A percentile compares a stretch with the other conserved stretches of the same genome.
Conservation (phyloP, 2,113 vertebrate genomes). For the Albula glossodonta region DNA sequence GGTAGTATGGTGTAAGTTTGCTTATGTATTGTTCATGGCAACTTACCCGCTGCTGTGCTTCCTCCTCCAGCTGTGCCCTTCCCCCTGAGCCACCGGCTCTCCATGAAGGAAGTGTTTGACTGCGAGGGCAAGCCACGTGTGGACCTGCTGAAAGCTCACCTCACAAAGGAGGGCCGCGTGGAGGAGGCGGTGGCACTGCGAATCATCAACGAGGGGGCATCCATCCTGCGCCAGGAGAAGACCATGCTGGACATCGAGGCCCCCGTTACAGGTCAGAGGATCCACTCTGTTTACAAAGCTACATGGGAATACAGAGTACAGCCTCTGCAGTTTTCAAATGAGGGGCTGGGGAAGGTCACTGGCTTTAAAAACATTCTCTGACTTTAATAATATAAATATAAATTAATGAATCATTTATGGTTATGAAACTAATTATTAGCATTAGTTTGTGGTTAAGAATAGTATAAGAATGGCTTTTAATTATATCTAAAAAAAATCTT, state of each 20-base stretch:
- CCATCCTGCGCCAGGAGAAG: slow-evolving; percentile 78
- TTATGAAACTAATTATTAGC: no score
- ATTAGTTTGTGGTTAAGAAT: no score
- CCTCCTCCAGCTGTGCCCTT: slow-evolving; percentile 72
- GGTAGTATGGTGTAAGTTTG: no score
- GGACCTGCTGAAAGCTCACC: slow-evolving; percentile 80
- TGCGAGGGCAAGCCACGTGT: slow-evolving; percentile 76
- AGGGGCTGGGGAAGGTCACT: background rate
- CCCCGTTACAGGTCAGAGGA: slow-evolving; percentile 72
- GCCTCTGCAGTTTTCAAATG: background rate
- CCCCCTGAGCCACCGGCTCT: slow-evolving; percentile 79
- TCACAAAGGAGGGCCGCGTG: slow-evolving; percentile 78
- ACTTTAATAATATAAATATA: no score
- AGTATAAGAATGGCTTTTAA: no score
- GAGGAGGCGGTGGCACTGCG: slow-evolving; percentile 78
- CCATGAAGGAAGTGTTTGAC: slow-evolving; percentile 81
- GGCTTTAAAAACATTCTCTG: background rate
- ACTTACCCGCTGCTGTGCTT: background rate
- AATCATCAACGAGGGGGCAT: slow-evolving; percentile 77
- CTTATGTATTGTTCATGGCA: no score
- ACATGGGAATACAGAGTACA: background rate
- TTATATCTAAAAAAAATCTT: no score
- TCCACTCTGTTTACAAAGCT: background rate
- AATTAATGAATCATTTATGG: no score
- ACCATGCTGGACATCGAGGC: slow-evolving; percentile 83